A percentile compares a stretch with the other conserved stretches of the same genome.
phyloP scores from a whole-genome alignment of 2,888 invertebrate species.

The Patella caerulea region DNA sequence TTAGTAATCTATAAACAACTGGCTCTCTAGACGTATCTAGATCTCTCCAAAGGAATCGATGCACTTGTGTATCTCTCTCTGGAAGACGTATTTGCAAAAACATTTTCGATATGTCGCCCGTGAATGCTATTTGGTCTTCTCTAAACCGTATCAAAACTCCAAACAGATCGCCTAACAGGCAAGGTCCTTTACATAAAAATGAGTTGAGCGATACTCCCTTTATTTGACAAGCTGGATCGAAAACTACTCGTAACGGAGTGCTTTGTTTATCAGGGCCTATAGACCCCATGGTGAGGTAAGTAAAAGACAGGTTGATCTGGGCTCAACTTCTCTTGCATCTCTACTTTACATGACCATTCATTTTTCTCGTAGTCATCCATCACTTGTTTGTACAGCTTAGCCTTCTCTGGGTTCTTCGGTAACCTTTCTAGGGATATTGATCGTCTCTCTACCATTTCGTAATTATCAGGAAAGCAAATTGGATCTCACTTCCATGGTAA shows the following conservation, averaged over 20 bases:
- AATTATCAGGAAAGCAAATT: background rate
- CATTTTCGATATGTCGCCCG: conserved; percentile 10
- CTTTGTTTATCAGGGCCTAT: conserved; percentile 23
- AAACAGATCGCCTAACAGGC: conserved; percentile 14
- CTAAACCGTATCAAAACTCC: conserved; percentile 13
- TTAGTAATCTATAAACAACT: background rate
- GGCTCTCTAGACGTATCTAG: too few species aligned
- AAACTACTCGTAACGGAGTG: conserved; percentile 22
- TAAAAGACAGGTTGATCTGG: conserved; percentile 11
- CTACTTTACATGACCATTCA: conserved; percentile 12
- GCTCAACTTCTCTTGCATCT: background rate
- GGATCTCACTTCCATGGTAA: background rate
- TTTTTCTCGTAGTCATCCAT: background rate
- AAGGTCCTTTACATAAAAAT: conserved; percentile 13
- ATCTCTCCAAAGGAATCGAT: too few species aligned
- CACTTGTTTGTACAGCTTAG: background rate
- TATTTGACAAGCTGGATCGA: conserved; percentile 24
- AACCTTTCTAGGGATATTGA: background rate
- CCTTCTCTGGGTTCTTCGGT: conserved; percentile 9
- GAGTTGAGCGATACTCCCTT: conserved; percentile 16
- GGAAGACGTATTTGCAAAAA: background rate
- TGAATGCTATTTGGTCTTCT: conserved; percentile 2
- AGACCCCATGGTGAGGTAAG: conserved; percentile 27
- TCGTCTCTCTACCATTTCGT: background rate
- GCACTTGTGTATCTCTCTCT: background rate